Evolutionary conservation across 2,888 invertebrate genomes (phyloP).

Genomic region (Pandemis heparana): DNA sequence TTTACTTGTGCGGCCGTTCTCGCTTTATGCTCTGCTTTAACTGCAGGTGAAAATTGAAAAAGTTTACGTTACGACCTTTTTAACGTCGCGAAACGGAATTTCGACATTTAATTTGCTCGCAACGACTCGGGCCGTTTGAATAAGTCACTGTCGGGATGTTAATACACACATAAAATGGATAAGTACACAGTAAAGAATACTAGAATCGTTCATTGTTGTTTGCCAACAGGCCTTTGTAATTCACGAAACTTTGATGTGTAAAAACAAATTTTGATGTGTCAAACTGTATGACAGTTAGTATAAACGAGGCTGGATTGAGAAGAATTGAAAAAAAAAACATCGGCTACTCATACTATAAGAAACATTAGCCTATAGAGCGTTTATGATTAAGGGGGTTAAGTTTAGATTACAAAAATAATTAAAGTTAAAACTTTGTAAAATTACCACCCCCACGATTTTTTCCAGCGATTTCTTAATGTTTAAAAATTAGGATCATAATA

Average conservation of each 20-base stretch:
- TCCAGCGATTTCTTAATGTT: too few species aligned
- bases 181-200: slow-evolving; percentile 7
- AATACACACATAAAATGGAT: slow-evolving; percentile 27
- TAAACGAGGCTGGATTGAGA: background rate
- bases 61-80: slow-evolving; percentile 81
- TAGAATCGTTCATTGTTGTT: background rate
- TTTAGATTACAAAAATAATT: too few species aligned
- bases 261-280: background rate
- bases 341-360: too few species aligned
- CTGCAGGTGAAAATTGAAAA: slow-evolving; percentile 84
- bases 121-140: slow-evolving; percentile 39
- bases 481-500: too few species aligned
- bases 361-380: too few species aligned
- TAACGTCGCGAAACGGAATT: slow-evolving; percentile 71
- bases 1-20: slow-evolving; percentile 69
- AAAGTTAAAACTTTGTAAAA: too few species aligned
- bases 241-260: background rate
- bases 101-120: slow-evolving; percentile 67
- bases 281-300: background rate
- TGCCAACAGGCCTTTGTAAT: background rate
- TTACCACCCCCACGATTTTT: too few species aligned
- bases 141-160: slow-evolving; percentile 40
- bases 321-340: too few species aligned
- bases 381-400: too few species aligned
- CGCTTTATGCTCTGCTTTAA: slow-evolving; percentile 77